Base-by-base conservation (phyloP, 92 coral and sea anemone species). In the Nematostella vectensis region DNA sequence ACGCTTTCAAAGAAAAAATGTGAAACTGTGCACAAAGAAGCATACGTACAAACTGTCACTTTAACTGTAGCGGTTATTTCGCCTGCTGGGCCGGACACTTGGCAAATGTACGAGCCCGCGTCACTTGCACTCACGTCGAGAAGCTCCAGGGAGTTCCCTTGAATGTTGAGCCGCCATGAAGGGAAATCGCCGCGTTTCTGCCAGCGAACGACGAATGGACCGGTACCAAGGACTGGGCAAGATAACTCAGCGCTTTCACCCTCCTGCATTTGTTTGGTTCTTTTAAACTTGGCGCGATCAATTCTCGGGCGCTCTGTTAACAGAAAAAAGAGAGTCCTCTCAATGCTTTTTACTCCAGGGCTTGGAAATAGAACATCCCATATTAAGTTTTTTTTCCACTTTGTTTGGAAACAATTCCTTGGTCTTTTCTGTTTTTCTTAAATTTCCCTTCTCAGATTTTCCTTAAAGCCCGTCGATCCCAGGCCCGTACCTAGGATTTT, bases 61-160 rank as follows among this genome's bases (percentile, higher is more conserved):
- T 52, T 50, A 19, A 67, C 61, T 21, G 68, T 69, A 13, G 44
- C 70, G 9, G 55, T 59, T 0, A 68, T 58, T 55, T 59, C 67
- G 8, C 96, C 96, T 0, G 96, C 96, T 16, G 96, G 89, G 67
- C 83, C 85, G 20, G 47, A 59, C 20, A 89, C 75, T 2, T 63
- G 62, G 48, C 96, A 89, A 0, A 58, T 47, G 42, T 89, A 89
- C 28, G 64, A 55, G 11, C 96, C 96, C 31, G 67, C 54, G 30
- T 78, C 88, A 31, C 78, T 72, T 48, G 64, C 29, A 31, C 85
- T 69, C 9, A 62, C 78, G 19, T 17, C 28, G 54, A 58, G 50
- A n/a, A 61, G 31, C 27, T 73, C 62, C 47, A 50, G 53, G 54
- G 45, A 44, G 59, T 43, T 31, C 37, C 25, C 65, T 54, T 53